Evolutionary conservation across 2,888 invertebrate genomes (phyloP).

Genomic region (Flabesymbios commensalis): DNA sequence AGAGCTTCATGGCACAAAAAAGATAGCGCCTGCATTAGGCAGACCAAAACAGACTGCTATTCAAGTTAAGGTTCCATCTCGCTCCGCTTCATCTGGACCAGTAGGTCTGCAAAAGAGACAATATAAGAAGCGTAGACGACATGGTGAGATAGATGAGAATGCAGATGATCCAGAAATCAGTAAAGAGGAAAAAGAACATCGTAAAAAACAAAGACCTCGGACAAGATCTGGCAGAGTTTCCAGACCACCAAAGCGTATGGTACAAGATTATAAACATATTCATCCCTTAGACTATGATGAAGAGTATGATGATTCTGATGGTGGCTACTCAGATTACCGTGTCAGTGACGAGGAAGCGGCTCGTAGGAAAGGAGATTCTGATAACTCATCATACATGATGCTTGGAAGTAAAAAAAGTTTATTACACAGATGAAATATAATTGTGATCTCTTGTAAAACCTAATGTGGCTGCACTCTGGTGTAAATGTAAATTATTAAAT

Average conservation of each 20-base stretch:
- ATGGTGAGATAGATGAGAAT: constrained; percentile 17
- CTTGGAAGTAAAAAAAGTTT: too few species aligned
- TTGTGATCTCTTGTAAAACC: too few species aligned
- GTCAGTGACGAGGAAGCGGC: constrained; percentile 47
- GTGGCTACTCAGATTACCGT: constrained; percentile 66
- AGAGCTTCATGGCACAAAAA: constrained; percentile 50
- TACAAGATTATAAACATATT: constrained; percentile 68
- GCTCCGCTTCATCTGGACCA: background rate
- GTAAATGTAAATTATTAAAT: too few species aligned
- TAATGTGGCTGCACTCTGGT: too few species aligned
- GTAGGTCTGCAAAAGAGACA: background rate
- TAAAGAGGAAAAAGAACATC: constrained; percentile 64
- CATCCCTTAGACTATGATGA: constrained; percentile 67
- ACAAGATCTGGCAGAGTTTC: constrained; percentile 67
- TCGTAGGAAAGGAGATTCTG: background rate
- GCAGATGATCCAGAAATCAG: constrained; percentile 47
- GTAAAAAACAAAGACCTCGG: constrained; percentile 63
- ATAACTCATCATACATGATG: background rate
- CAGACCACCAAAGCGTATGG: constrained; percentile 69
- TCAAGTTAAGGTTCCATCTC: constrained; percentile 26
- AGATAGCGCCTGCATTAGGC: background rate
- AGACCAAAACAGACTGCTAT: constrained; percentile 18
- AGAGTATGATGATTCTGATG: constrained; percentile 67
- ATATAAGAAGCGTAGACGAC: constrained; percentile 16
- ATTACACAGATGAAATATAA: too few species aligned